These are phyloP conservation scores for Motacilla alba DNA, from an alignment of 2,113 vertebrate genomes.

Conservation along the genomic window DNA sequence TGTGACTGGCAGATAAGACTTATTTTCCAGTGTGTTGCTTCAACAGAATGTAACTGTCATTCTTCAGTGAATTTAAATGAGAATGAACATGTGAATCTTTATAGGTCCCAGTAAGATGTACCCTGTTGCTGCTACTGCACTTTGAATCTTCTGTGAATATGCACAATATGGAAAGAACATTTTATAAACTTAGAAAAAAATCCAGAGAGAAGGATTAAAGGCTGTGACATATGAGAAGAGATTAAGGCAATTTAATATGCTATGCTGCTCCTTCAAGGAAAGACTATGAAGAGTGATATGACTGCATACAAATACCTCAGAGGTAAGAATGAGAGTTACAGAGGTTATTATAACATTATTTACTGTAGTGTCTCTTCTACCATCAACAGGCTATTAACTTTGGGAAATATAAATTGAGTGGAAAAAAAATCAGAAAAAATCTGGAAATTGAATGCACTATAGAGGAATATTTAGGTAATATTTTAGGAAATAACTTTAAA, in stretches of 20 bases:
- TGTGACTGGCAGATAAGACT: not conserved
- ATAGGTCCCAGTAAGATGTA: not conserved
- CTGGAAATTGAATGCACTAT: not conserved
- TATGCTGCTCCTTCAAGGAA: not conserved
- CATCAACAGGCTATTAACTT: not conserved
- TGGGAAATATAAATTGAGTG: not conserved
- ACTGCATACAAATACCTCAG: not conserved
- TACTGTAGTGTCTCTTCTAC: not conserved
- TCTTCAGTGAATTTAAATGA: not conserved
- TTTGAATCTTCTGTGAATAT: not conserved
- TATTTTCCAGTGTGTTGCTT: not conserved
- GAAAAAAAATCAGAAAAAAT: not conserved
- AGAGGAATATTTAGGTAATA: not conserved
- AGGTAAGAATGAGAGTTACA: not conserved
- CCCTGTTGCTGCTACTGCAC: not conserved
- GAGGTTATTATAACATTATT: not conserved
- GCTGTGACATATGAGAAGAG: not conserved
- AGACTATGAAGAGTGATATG: not conserved
- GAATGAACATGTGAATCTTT: not conserved
- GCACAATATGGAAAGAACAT: not conserved
- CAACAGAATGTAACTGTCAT: not conserved
- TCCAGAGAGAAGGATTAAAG: not conserved
- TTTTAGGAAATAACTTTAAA: constrained; percentile 3
- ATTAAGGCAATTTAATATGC: not conserved
- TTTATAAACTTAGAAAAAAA: not conserved